phyloP scores from a whole-genome alignment of 2,888 invertebrate species.

The Lagria hirta region DNA sequence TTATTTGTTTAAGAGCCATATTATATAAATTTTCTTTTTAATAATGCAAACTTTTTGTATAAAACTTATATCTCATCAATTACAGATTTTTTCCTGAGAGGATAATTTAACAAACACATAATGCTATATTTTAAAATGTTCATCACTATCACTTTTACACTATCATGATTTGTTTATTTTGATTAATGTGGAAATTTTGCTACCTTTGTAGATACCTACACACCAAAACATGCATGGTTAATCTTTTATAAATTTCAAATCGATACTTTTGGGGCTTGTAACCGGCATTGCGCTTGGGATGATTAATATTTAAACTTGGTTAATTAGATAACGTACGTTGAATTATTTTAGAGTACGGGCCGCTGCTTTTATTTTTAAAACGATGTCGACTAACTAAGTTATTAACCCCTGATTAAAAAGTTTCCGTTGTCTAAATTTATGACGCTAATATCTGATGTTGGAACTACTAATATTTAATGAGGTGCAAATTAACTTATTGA shows the following conservation, averaged over 20 bases:
- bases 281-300: constrained; percentile 8
- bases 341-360: constrained; percentile 8
- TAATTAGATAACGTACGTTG: constrained; percentile 17
- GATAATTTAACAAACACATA: too few species aligned
- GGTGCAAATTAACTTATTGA: constrained; percentile 13
- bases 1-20: too few species aligned
- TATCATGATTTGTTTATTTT: too few species aligned
- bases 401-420: constrained; percentile 14
- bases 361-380: constrained; percentile 13
- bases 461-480: constrained; percentile 12
- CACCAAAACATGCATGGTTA: too few species aligned
- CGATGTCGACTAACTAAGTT: constrained; percentile 9
- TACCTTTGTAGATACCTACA: too few species aligned
- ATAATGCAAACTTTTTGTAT: too few species aligned
- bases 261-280: constrained; percentile 10
- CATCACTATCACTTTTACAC: too few species aligned
- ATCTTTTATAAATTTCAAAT: constrained; percentile 8
- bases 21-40: too few species aligned
- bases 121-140: too few species aligned
- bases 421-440: constrained; percentile 5
- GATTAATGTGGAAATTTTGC: too few species aligned
- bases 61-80: too few species aligned
- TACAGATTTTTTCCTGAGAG: too few species aligned
- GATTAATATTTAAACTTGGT: constrained; percentile 17
- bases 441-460: constrained; percentile 5